Base-by-base conservation (phyloP, 1,140 invertebrate species). In the Ceratina australensis region DNA sequence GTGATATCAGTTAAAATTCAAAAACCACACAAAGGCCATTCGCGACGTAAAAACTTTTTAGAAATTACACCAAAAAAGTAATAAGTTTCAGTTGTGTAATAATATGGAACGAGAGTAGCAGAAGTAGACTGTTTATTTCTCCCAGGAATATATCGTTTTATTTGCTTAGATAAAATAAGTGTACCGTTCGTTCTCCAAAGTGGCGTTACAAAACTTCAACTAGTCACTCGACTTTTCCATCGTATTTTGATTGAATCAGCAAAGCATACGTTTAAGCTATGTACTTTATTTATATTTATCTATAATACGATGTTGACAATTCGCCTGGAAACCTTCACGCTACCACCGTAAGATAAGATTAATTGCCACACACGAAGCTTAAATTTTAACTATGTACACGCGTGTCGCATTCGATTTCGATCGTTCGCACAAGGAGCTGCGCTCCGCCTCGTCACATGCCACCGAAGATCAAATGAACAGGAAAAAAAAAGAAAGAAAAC, bases 341-440 rank as follows among this genome's bases (percentile, higher is more conserved):
- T 76, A 80, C 71, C 72, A 54, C 50, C 54, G 24, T 42, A 49
- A 84, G 79, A 85, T 81, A 84, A 85, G 79, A 74, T 86, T 79
- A 79, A 86, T 81, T 85, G 79, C 75, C 72, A 85, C 69, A 80
- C 80, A 86, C 83, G 83, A 85, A 82, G 84, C 81, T 80, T 84
- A 72, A 42, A 75, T 33, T 61, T 82, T 79, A 85, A 86, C 61
- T 86, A 86, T 86, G 54, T 86, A 86, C 84, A 86, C 84, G 80
- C 82, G 79, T 76, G 72, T 86, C 78, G 79, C 82, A 80, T 79
- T 86, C 82, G 79, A 86, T 81, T 81, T 82, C 71, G 61, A 73
- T 78, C 78, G 57, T 42, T 42, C 73, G 72, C 67, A 49, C 67
- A n/a, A 74, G 66, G 82, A 80, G 69, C 60, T 54, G 75, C 79